Conservation (phyloP, 2,797 vertebrate genomes). For the Hyperoplus lanceolatus region DNA sequence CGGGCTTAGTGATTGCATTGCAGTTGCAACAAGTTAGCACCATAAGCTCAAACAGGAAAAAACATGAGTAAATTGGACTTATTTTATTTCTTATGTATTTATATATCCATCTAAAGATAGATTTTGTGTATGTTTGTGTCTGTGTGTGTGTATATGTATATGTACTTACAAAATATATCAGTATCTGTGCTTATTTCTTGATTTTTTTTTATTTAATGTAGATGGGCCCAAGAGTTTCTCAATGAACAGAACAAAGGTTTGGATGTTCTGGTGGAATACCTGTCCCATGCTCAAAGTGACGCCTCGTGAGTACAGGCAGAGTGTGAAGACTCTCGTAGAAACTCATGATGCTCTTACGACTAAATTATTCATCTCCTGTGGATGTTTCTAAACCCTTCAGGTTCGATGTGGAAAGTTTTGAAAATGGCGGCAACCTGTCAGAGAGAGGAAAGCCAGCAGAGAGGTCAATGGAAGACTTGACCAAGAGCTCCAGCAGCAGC, state of each 20-base stretch:
- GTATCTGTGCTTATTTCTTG: not conserved
- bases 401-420: constrained; percentile 89
- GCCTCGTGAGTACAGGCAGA: constrained; percentile 84
- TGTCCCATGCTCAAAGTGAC: constrained; percentile 93
- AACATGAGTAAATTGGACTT: too few species aligned
- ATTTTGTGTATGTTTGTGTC: too few species aligned
- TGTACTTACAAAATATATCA: not conserved
- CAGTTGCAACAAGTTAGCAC: not conserved
- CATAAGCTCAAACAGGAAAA: not conserved
- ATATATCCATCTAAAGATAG: not conserved
- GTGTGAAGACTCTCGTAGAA: not conserved
- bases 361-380: not conserved
- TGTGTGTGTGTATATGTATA: too few species aligned
- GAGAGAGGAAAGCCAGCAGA: constrained; percentile 88
- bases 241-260: constrained; percentile 94
- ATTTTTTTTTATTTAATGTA: constrained; percentile 58
- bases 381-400: constrained; percentile 69
- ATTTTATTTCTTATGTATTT: not conserved
- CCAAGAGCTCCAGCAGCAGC: constrained; percentile 79
- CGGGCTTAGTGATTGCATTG: not conserved
- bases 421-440: constrained; percentile 86
- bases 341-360: rapidly evolving
- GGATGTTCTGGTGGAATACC: constrained; percentile 94
- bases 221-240: constrained; percentile 98
- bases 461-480: constrained; percentile 93